Conservation (phyloP, 2,888 invertebrate species). For the Nineta flava region DNA sequence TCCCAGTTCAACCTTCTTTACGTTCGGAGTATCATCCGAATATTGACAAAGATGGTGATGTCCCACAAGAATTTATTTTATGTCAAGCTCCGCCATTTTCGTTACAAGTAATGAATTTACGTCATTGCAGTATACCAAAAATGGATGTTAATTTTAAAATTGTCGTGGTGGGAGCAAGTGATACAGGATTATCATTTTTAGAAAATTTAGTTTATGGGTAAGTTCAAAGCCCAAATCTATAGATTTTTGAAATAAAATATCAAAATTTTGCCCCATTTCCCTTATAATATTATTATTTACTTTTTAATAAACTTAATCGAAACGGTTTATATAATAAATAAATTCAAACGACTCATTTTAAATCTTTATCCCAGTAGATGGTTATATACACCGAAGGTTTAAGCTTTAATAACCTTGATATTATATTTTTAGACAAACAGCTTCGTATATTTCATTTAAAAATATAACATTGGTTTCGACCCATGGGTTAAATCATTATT, state of each 20-base stretch:
- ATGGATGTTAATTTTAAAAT: constrained; percentile 39
- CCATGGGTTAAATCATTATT: constrained; percentile 35
- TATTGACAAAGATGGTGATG: constrained; percentile 2
- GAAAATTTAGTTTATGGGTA: constrained; percentile 41
- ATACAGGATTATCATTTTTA: constrained; percentile 43
- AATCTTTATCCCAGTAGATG: no score
- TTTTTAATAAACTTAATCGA: no score
- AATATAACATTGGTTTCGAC: constrained; percentile 54
- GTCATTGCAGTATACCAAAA: constrained; percentile 32
- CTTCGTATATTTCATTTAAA: constrained; percentile 40
- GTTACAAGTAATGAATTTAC: constrained; percentile 37
- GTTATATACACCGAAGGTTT: no score
- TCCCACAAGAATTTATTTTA: constrained; percentile 8
- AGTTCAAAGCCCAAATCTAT: no score
- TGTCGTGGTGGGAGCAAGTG: constrained; percentile 48
- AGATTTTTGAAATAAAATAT: not conserved
- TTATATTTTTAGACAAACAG: constrained; percentile 24
- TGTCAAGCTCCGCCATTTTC: constrained; percentile 27
- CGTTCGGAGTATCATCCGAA: constrained; percentile 14
- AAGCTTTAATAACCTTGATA: not conserved
- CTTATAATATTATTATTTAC: no score
- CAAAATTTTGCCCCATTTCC: not conserved
- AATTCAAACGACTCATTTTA: no score
- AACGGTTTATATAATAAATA: no score
- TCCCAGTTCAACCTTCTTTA: constrained; percentile 20